A percentile compares a stretch with the other conserved stretches of the same genome.
phyloP scores from a whole-genome alignment of 1,140 invertebrate species.

The Subanguina moxae region DNA sequence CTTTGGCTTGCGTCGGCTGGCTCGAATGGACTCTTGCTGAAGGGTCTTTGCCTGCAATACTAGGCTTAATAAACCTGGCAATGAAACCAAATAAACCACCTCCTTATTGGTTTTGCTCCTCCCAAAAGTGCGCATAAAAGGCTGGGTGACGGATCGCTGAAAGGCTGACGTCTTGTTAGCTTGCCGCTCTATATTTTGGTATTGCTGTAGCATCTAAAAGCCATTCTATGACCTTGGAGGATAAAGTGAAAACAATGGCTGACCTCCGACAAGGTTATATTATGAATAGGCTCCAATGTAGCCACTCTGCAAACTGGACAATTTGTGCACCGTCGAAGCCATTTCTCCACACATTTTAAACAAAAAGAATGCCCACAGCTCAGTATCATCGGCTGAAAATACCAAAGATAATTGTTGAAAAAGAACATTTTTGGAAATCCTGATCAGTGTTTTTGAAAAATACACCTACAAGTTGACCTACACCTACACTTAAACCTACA shows the following conservation, averaged over 20 bases:
- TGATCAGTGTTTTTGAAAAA: too few species aligned
- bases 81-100: too few species aligned
- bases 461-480: too few species aligned
- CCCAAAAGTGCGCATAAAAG: background rate
- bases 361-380: constrained; percentile 5
- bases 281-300: constrained; percentile 3
- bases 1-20: background rate
- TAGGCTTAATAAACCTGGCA: background rate
- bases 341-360: constrained; percentile 8
- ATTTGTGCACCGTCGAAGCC: constrained; percentile 11
- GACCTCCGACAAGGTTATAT: background rate
- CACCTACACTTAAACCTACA: too few species aligned
- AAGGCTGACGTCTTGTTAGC: background rate
- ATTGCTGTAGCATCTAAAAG: background rate
- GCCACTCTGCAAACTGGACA: constrained; percentile 4
- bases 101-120: background rate
- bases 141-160: background rate
- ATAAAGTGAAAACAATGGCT: too few species aligned
- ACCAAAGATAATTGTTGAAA: background rate
- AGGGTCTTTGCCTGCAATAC: background rate
- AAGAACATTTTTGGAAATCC: too few species aligned
- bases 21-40: background rate
- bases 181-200: background rate
- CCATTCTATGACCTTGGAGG: too few species aligned
- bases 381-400: background rate